Evolutionary conservation across 2,113 vertebrate species (phyloP).

Genomic region (Pseudorectes ferrugineus): DNA sequence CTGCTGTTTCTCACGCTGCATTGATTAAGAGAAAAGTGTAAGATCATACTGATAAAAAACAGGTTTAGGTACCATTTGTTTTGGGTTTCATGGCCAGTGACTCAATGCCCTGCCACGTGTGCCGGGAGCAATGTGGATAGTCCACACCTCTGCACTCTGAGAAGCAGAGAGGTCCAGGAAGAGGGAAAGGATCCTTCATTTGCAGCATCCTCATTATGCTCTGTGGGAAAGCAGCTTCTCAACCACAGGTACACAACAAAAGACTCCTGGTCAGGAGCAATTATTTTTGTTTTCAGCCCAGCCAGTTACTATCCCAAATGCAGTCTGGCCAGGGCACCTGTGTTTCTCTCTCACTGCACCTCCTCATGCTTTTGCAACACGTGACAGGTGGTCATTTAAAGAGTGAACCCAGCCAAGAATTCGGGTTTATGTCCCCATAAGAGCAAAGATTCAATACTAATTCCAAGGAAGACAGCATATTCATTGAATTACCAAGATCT

Average conservation of each 20-base stretch:
- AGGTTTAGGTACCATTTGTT: not conserved
- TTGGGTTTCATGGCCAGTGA: not conserved
- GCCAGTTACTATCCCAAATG: not conserved
- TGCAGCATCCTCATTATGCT: not conserved
- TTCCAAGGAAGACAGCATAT: not conserved
- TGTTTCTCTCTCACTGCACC: not conserved
- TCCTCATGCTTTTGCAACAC: not conserved
- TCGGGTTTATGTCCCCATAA: not conserved
- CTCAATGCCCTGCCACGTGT: not conserved
- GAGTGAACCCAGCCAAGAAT: not conserved
- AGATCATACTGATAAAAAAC: not conserved
- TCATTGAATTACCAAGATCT: not conserved
- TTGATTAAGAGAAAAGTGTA: not conserved
- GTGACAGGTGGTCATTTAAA: not conserved
- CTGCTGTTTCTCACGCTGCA: not conserved
- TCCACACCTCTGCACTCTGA: not conserved
- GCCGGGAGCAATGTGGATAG: not conserved
- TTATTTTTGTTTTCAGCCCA: not conserved
- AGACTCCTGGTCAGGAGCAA: not conserved
- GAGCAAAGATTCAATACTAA: not conserved
- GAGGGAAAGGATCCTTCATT: not conserved
- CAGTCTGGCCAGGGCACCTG: not conserved
- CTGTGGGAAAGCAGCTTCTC: not conserved
- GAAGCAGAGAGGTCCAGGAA: not conserved
- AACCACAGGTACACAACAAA: not conserved